Base-by-base conservation (phyloP, 2,113 vertebrate species). In the Isichthys henryi region DNA sequence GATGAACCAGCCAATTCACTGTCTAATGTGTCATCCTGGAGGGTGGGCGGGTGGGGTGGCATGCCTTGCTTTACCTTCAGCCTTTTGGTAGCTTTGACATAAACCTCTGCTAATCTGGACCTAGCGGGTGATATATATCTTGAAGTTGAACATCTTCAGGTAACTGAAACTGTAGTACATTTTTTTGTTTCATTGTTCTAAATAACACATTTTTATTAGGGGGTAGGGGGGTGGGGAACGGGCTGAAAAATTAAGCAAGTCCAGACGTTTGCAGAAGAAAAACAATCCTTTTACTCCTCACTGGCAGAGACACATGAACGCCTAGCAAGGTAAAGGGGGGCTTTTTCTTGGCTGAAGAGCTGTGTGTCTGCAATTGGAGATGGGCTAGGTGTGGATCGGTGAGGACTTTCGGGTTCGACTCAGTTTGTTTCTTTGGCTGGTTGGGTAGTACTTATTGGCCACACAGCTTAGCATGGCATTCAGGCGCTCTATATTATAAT, bases 261-360 rank as follows among this genome's bases (percentile, higher is more conserved):
- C 45, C 48, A 87, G 62, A 87, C 85, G 1, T 80, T 50, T 80
- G 35, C 48, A 90, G 11, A 83, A 89, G 56, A 85, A 87, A 70
- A 70, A 31, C 10, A 87, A 11, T 48, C 52, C 74, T 43, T 50
- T 85, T 85, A 43, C 53, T 84, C 39, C 11, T n/a, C 46, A 58
- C 19, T 89, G 43, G 23, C 58, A 90, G 66, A 77, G 15, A 89
- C 19, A 27, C 13, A 35, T 56, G 27, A 70, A 87, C 2, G 56
- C 46, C 46, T 87, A 43, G 39, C 21, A 46, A 77, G 86, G 48
- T 90, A 50, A 19, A 80, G 35, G 62, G 87, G 48, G 35, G 3
- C 35, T 27, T 39, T 83, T 56, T 90, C 66, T 82, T 31, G 74
- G 31, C 46, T n/a, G 74, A 58, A 23, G 39, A 83, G n/a, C 17